Conservation (phyloP, 1,140 invertebrate genomes). For the Drosophila navojoa region DNA sequence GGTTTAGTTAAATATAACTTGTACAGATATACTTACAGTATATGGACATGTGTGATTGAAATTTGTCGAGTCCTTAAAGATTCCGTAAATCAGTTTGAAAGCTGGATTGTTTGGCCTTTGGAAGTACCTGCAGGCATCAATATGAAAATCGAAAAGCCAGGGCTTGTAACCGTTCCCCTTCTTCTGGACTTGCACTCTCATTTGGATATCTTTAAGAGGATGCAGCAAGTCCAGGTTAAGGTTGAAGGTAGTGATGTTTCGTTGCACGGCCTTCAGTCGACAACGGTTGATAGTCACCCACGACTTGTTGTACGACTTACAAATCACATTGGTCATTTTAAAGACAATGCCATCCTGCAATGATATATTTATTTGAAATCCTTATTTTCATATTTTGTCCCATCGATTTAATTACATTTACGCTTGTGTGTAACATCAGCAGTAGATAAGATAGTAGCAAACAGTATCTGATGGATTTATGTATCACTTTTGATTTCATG, state of each 20-base stretch:
- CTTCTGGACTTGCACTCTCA: conserved; percentile 46
- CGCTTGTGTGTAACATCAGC: too few species aligned
- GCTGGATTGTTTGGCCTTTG: conserved; percentile 38
- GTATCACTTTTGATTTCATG: too few species aligned
- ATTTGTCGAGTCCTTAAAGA: conserved; percentile 54
- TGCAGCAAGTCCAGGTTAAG: conserved; percentile 28
- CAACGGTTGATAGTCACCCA: conserved; percentile 49
- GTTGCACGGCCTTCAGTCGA: conserved; percentile 46
- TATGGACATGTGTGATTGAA: conserved; percentile 62
- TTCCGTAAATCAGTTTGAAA: conserved; percentile 40
- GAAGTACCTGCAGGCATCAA: conserved; percentile 55
- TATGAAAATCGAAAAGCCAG: conserved; percentile 48
- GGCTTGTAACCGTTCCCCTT: conserved; percentile 61
- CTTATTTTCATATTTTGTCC: too few species aligned
- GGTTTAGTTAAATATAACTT: too few species aligned
- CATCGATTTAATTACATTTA: too few species aligned
- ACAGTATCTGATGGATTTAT: too few species aligned
- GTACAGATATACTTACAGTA: conserved; percentile 22
- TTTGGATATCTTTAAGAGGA: conserved; percentile 35
- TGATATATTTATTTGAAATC: too few species aligned
- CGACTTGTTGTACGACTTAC: conserved; percentile 54
- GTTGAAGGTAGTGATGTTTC: conserved; percentile 48
- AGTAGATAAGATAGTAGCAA: too few species aligned
- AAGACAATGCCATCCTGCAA: conserved; percentile 35
- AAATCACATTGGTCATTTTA: conserved; percentile 58